Evolutionary conservation across 1,140 invertebrate species (phyloP), one percentile per base, ranked within the genome.

Genomic region (Meloidogyne chitwoodi): DNA sequence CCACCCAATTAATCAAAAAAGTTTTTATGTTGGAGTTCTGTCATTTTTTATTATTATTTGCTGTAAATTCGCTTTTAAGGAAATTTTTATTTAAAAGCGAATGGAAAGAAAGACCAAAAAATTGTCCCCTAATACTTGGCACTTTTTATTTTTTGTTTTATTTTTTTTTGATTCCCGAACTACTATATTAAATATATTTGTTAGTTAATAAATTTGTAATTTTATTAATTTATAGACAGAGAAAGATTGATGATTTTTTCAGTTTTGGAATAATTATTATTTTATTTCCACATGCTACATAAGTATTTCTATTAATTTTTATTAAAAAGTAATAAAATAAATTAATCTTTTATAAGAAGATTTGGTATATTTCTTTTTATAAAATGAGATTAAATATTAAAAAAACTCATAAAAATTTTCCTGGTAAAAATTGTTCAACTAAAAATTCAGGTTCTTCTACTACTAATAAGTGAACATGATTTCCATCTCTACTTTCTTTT

Each of bases 1-100:
- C 76, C 76, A 67, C 76, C 76, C n/a, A 65, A 16, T 74, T 68
- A 38, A 74, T 68, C n/a, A 56, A 6, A 22, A 22, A n/a, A n/a
- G 14, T 48, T 56, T 56, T 66, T 2, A 26, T 26, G 22, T 66
- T 66, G 27, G 19, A 31, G 6, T 26, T 26, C 8, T 3, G 34
- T 38, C 34, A 10, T 66, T 27, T 66, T 66, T 1, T 22, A 66
- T 66, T 66, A 24, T 34, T 61, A 8, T 19, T 26, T 19, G 1
- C 16, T 22, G 38, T 22, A 16, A 14, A 70, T 22, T 41, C 61
- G 68, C 14, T 70, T 41, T 69, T 22, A 41, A 48, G 10, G n/a
- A 4, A n/a, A 26, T 16, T 31, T 48, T 26, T 31, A 48, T 22
- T 44, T 56, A 22, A 29, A 24, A 44, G 26, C 2, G 38, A 44